phyloP scores from a whole-genome alignment of 2,113 vertebrate species.

The Daboia siamensis region DNA sequence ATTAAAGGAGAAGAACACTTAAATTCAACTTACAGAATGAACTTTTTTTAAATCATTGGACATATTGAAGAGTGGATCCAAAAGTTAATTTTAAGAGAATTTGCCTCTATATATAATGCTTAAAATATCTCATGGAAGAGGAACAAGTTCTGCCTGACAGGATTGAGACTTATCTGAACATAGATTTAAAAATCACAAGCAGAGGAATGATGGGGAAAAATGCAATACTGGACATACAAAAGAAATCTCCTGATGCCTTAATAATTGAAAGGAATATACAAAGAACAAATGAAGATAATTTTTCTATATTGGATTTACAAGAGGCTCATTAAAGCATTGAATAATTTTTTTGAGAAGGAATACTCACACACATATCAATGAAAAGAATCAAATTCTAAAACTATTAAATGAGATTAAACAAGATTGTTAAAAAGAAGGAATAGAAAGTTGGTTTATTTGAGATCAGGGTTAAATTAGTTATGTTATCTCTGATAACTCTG shows the following conservation, averaged over 20 bases:
- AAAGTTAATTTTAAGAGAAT: background rate
- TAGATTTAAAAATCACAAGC: background rate
- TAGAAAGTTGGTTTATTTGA: background rate
- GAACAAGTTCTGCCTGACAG: background rate
- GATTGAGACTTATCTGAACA: background rate
- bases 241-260: background rate
- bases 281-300: background rate
- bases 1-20: background rate
- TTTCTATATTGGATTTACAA: background rate
- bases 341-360: background rate
- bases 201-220: background rate
- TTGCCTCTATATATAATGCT: background rate
- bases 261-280: background rate
- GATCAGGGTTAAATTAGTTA: background rate
- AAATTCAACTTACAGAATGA: background rate
- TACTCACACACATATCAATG: background rate
- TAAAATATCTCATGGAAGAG: background rate
- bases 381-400: background rate
- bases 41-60: background rate
- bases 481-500: background rate
- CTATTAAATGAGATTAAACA: background rate
- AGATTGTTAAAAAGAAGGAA: background rate
- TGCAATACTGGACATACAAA: background rate
- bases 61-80: background rate
- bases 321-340: background rate